Percentiles rank a stretch among this genome's conserved stretches.
phyloP scores from a whole-genome alignment of 2,113 vertebrate species.

The Gasterosteus aculeatus region DNA sequence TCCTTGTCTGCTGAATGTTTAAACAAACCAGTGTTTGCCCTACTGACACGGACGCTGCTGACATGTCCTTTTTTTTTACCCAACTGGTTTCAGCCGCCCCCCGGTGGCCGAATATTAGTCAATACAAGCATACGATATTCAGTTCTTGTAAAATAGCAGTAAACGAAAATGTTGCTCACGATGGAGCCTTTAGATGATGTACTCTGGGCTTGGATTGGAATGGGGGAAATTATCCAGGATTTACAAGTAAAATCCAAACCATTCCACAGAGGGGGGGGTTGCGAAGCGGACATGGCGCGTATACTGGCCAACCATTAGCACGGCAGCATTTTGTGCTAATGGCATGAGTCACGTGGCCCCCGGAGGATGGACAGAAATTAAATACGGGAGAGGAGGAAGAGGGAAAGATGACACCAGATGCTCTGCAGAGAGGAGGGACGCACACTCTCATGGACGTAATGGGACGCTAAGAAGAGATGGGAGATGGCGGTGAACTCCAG shows the following conservation, averaged over 20 bases:
- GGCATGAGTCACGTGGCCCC: constrained; percentile 67
- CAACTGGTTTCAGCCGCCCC: not conserved
- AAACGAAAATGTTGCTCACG: not conserved
- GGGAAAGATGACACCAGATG: constrained; percentile 62
- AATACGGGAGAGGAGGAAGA: constrained; percentile 51
- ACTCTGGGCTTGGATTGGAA: not conserved
- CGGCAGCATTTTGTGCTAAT: constrained; percentile 61
- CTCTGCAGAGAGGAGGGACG: constrained; percentile 29
- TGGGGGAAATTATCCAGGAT: not conserved
- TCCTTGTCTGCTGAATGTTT: not conserved
- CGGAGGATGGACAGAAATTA: constrained; percentile 65
- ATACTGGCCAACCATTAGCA: constrained; percentile 62
- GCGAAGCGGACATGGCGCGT: constrained; percentile 38
- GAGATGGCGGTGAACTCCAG: constrained; percentile 37
- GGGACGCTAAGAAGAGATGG: constrained; percentile 30
- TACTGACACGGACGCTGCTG: not conserved
- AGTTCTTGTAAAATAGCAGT: not conserved
- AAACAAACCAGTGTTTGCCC: not conserved
- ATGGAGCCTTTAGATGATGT: not conserved
- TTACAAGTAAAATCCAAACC: not conserved
- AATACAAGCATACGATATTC: not conserved
- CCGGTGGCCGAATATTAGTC: not conserved
- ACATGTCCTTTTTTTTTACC: not conserved
- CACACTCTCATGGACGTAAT: constrained; percentile 17
- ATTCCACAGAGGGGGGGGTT: not conserved